Percentiles rank a stretch among this genome's conserved stretches.
Evolutionary conservation across 2,797 vertebrate genomes (phyloP).

Genomic region (Lacerta agilis): DNA sequence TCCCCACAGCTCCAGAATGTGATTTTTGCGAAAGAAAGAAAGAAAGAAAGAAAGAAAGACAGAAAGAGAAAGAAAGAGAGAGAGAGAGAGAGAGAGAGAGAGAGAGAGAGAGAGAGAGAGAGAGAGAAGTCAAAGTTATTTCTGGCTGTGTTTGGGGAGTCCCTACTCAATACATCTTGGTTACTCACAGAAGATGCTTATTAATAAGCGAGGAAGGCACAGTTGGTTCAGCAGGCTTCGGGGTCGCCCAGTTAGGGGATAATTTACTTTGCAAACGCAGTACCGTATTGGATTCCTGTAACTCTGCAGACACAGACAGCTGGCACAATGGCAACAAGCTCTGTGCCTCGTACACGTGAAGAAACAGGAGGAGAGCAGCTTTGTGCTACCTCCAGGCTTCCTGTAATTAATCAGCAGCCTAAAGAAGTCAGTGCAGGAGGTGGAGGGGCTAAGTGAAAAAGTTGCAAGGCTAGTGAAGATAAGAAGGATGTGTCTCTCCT

Average conservation of each 20-base stretch:
- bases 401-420: constrained; percentile 2
- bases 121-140: constrained; percentile 79
- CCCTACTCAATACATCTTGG: constrained; percentile 80
- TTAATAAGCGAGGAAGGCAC: constrained; percentile 76
- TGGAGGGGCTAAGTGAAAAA: background rate
- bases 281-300: background rate
- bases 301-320: constrained; percentile 35
- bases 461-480: background rate
- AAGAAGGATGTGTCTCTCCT: background rate
- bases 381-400: constrained; percentile 16
- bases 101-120: constrained; percentile 61
- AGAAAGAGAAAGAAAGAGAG: background rate
- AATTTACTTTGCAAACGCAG: constrained; percentile 48
- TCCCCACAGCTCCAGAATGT: constrained; percentile 78
- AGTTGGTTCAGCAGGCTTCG: constrained; percentile 62
- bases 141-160: constrained; percentile 77
- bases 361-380: background rate
- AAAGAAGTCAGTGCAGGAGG: background rate
- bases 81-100: constrained; percentile 57
- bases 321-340: constrained; percentile 22
- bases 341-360: background rate
- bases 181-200: constrained; percentile 78
- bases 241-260: constrained; percentile 48
- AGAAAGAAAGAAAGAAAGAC: constrained; percentile 70
- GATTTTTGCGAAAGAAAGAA: constrained; percentile 69